Conservation (phyloP, 2,888 invertebrate species). For the Tetranychus piercei region DNA sequence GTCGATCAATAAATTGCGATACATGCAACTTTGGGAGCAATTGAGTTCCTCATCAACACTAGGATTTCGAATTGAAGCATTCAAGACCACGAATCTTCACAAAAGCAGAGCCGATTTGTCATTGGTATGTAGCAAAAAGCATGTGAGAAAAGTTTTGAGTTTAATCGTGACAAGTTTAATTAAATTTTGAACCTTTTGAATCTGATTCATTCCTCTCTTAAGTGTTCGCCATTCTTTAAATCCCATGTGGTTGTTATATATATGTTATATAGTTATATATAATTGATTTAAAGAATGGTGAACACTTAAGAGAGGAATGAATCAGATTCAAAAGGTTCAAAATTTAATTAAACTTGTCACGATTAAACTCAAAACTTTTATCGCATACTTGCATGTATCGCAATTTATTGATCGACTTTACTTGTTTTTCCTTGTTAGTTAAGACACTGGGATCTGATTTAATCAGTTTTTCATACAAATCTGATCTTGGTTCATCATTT, state of each 20-base stretch:
- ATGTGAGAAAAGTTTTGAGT: conserved; percentile 39
- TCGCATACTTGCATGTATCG: conserved; percentile 55
- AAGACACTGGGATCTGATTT: conserved; percentile 74
- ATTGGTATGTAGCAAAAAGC: conserved; percentile 38
- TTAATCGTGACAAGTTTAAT: conserved; percentile 42
- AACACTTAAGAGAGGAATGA: conserved; percentile 55
- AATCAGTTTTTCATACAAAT: conserved; percentile 89
- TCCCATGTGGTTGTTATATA: conserved; percentile 44
- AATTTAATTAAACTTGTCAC: conserved; percentile 47
- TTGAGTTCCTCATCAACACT: conserved; percentile 78
- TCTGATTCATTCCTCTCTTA: conserved; percentile 56
- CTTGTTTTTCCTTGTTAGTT: conserved; percentile 57
- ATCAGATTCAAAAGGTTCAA: conserved; percentile 55
- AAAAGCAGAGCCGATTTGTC: conserved; percentile 10
- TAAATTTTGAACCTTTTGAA: conserved; percentile 53
- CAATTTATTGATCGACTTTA: conserved; percentile 73
- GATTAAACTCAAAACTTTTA: conserved; percentile 42
- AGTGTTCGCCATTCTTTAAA: conserved; percentile 57
- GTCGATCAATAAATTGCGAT: conserved; percentile 82
- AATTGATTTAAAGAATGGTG: conserved; percentile 56
- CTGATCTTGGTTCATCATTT: conserved; percentile 50
- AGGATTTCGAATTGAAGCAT: conserved; percentile 88
- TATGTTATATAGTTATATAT: conserved; percentile 42
- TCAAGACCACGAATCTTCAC: too few relatives aligned
- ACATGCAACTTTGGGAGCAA: conserved; percentile 65